Base-by-base conservation (phyloP, 2,888 invertebrate species). In the Eristalis pertinax region DNA sequence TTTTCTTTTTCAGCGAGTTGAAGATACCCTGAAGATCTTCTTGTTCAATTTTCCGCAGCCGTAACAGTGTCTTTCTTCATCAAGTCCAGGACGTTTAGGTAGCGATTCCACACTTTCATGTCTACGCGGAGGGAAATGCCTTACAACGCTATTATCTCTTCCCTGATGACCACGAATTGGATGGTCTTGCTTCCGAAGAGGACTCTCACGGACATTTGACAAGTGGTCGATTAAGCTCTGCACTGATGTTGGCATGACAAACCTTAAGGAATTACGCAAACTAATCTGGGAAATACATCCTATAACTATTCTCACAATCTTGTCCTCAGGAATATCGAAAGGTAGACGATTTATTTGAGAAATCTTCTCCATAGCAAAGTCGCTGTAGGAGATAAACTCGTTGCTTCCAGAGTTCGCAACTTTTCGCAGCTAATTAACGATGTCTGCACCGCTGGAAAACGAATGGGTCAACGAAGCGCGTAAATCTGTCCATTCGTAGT, bases 401-500 rank as follows among this genome's bases (percentile, higher is more conserved):
- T 32, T 32, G 7, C 32, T 32, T 26, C 4, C 72, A 13, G 56
- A 65, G 69, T 83, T 83, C 26, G 79, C 82, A 64, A 88, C 88
- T 38, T 38, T 80, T 50, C 84, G 70, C 35, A 84, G 65, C 72
- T 89, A 80, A 15, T 63, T 67, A 60, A 84, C 73, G 26, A 88
- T 67, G 24, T n/a, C n/a, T n/a, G n/a, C n/a, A n/a, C n/a, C n/a
- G n/a, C n/a, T n/a, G n/a, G n/a, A n/a, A n/a, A n/a, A n/a, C n/a
- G n/a, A n/a, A n/a, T n/a, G n/a, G n/a, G n/a, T n/a, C n/a, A n/a
- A n/a, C n/a, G n/a, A n/a, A n/a, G n/a, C n/a, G n/a, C n/a, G n/a
- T n/a, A n/a, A n/a, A n/a, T n/a, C n/a, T 32, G 60, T 32, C 84
- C 76, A 89, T 26, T 67, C 64, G 41, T 84, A 85, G 72, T 84